Percentiles rank a stretch among this genome's conserved stretches.
phyloP scores from a whole-genome alignment of 1,140 invertebrate genomes.

The Lordiphosa stackelbergi region DNA sequence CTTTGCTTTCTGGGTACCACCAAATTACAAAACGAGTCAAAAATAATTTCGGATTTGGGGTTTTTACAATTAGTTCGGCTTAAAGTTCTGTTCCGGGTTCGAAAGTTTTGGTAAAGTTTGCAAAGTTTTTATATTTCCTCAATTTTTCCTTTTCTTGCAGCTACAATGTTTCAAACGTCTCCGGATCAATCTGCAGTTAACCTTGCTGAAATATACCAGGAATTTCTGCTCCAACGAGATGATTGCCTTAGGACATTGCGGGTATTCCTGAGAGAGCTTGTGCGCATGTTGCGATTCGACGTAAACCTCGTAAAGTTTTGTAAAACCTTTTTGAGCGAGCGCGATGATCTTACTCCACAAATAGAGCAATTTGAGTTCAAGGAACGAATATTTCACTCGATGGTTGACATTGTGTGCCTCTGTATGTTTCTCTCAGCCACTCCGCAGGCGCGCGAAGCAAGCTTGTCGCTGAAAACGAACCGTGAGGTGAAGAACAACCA shows the following conservation, averaged over 20 bases:
- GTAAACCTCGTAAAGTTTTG: constrained; percentile 86
- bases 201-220: constrained; percentile 90
- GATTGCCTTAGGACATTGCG: constrained; percentile 92
- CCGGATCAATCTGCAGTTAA: constrained; percentile 86
- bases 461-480: constrained; percentile 61
- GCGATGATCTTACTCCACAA: constrained; percentile 79
- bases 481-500: constrained; percentile 65
- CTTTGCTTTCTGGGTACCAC: no score
- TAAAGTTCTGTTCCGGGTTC: no score
- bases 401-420: constrained; percentile 91
- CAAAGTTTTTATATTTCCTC: no score
- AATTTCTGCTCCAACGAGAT: constrained; percentile 91
- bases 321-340: constrained; percentile 83
- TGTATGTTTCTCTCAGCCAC: constrained; percentile 89
- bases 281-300: constrained; percentile 88
- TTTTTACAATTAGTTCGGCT: no score
- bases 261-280: constrained; percentile 88
- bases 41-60: no score
- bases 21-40: no score
- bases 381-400: constrained; percentile 89
- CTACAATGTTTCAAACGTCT: constrained; percentile 90
- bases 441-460: constrained; percentile 87
- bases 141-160: constrained; percentile 75
- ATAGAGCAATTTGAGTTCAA: constrained; percentile 82
- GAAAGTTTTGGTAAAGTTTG: no score